Conservation (phyloP, 2,797 vertebrate species). For the Nasua narica region DNA sequence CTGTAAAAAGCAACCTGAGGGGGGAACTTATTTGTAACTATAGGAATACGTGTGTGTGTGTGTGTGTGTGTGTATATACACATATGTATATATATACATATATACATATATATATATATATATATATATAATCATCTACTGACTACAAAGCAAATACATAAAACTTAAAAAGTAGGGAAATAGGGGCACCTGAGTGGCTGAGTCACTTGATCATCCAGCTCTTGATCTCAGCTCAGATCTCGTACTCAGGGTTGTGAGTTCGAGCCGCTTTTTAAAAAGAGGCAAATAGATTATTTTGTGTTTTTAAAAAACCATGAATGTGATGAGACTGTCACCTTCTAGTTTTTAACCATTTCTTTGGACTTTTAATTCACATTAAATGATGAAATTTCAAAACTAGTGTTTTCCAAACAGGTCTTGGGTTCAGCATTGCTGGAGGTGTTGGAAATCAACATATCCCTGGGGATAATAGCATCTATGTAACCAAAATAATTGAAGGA, state of each 20-base stretch:
- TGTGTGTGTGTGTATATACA: no score
- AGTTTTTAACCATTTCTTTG: conserved; percentile 35
- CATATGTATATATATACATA: rapidly evolving
- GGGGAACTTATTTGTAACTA: background rate
- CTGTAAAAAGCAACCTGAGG: background rate
- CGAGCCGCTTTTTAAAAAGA: background rate
- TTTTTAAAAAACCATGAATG: background rate
- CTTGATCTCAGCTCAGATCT: background rate
- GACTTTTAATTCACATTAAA: conserved; percentile 23
- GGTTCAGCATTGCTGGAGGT: conserved; percentile 98
- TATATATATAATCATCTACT: background rate
- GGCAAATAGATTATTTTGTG: conserved; percentile 6
- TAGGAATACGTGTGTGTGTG: background rate
- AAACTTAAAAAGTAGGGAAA: background rate
- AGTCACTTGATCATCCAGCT: background rate
- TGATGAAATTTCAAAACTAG: conserved; percentile 37
- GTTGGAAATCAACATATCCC: conserved; percentile 99
- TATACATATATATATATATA: no score
- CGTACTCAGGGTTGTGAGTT: background rate
- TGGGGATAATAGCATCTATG: conserved; percentile 98
- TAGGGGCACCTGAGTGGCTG: background rate
- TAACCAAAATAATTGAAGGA: conserved; percentile 98
- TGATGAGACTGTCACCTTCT: background rate
- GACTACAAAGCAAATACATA: background rate
- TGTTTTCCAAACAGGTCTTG: conserved; percentile 89